Evolutionary conservation across 92 coral and sea anemone species (phyloP), one percentile per base, ranked within the genome.

Genomic region (Bergia sp.): DNA sequence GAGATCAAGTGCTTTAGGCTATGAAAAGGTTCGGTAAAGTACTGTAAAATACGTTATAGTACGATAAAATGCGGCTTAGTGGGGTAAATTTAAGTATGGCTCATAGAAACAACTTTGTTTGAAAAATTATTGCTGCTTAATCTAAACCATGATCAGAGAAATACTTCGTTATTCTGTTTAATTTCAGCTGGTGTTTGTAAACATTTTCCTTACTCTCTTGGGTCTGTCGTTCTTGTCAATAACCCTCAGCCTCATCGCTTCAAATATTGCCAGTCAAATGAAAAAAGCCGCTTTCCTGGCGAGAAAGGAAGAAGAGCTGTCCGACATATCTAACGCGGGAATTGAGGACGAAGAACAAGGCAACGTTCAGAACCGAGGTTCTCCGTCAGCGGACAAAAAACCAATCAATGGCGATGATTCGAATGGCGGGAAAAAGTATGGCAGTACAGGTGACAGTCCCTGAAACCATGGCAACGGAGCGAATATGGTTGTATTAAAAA

Each of bases 161-260:
- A 20, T 16, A 61, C 11, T 20, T 20, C 8, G 23, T 20, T 61
- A 61, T 61, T 61, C 69, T 61, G 69, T 21, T 61, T 20, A 16
- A 20, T 73, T 58, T 86, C 88, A 95, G 98, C 91, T 91, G 81
- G 95, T 93, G 78, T 93, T 95, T 88, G 44, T 95, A 39, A 89
- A 95, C 88, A 90, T 95, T 67, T 88, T 95, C 80, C 91, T 95
- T 76, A 92, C 94, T 1, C 90, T 81, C 82, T 81, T 93, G 45
- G 98, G 98, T 21, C 89, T 95, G 74, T 75, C 98, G 4, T 93
- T 95, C 75, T 82, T 95, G 43, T 95, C 98, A 38, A 93, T 95
- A 37, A 94, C 96, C 5, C 92, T 95, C 57, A 95, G 96, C 78
- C 93, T 95, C 67, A 95, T 95, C 45, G 98, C 98, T 42, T 92